Evolutionary conservation across 2,113 vertebrate genomes (phyloP).

Genomic region (Chamaea fasciata): DNA sequence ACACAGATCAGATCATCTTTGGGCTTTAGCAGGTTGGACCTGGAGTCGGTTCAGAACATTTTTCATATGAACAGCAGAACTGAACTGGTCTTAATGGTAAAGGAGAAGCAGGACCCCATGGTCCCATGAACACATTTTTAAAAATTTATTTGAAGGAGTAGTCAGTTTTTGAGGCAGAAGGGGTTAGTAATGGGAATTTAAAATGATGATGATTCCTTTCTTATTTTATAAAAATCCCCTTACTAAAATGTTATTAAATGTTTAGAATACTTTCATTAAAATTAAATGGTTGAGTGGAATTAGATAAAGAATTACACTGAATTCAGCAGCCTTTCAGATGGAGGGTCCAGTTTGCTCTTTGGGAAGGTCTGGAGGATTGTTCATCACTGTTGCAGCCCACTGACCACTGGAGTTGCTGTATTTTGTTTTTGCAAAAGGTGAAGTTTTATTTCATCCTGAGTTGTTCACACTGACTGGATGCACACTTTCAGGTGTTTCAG

Average conservation of each 20-base stretch:
- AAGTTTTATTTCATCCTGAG: slow-evolving; percentile 27
- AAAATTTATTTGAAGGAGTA: neutral
- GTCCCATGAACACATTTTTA: neutral
- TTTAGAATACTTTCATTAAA: neutral
- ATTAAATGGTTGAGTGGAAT: neutral
- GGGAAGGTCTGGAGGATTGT: neutral
- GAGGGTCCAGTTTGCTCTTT: neutral
- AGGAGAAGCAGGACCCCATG: neutral
- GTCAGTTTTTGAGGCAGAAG: neutral
- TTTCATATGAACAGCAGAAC: neutral
- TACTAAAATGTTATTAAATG: neutral
- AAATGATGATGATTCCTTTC: neutral
- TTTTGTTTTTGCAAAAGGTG: neutral
- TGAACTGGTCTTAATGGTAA: neutral
- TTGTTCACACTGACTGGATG: neutral
- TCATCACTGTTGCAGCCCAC: neutral
- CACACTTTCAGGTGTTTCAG: neutral
- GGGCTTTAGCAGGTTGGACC: neutral
- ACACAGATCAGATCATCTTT: neutral
- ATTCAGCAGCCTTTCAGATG: neutral
- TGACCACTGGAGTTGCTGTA: neutral
- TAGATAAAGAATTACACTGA: neutral
- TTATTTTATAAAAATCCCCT: neutral
- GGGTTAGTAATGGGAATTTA: neutral
- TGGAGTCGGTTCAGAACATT: neutral